These are phyloP conservation scores for Peribatodes rhomboidaria DNA, from an alignment of 2,888 invertebrate species.

Conservation along the genomic window DNA sequence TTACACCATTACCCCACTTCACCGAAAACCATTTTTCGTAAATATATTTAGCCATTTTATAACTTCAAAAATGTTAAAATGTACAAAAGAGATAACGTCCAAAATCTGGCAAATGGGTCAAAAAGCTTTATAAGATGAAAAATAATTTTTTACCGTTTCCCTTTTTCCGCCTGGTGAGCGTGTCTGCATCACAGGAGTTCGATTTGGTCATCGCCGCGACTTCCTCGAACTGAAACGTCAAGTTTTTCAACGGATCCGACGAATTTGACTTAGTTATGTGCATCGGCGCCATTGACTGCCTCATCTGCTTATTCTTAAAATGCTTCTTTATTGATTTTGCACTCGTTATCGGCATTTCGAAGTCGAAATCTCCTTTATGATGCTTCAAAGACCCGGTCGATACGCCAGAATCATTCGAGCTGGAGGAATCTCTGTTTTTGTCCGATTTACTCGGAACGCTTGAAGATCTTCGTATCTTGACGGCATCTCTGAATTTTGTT, in stretches of 20 bases:
- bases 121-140: not conserved
- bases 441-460: conserved; percentile 90
- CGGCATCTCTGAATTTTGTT: conserved; percentile 82
- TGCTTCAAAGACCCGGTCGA: conserved; percentile 89
- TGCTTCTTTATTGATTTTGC: conserved; percentile 80
- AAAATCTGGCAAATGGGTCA: too few relatives aligned
- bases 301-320: conserved; percentile 76
- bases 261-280: conserved; percentile 88
- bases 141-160: conserved; percentile 66
- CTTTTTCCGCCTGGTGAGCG: conserved; percentile 85
- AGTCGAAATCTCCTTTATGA: conserved; percentile 88
- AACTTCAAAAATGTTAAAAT: too few relatives aligned
- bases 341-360: conserved; percentile 85
- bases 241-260: conserved; percentile 87
- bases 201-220: conserved; percentile 87
- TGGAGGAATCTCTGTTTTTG: conserved; percentile 89
- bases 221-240: conserved; percentile 89
- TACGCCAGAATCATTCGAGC: conserved; percentile 90
- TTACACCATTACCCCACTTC: too few relatives aligned
- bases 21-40: too few relatives aligned
- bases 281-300: conserved; percentile 75
- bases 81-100: too few relatives aligned
- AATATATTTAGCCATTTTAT: too few relatives aligned
- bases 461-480: conserved; percentile 89
- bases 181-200: conserved; percentile 88